Evolutionary conservation across 2,113 vertebrate species (phyloP).

Genomic region (Equus quagga): DNA sequence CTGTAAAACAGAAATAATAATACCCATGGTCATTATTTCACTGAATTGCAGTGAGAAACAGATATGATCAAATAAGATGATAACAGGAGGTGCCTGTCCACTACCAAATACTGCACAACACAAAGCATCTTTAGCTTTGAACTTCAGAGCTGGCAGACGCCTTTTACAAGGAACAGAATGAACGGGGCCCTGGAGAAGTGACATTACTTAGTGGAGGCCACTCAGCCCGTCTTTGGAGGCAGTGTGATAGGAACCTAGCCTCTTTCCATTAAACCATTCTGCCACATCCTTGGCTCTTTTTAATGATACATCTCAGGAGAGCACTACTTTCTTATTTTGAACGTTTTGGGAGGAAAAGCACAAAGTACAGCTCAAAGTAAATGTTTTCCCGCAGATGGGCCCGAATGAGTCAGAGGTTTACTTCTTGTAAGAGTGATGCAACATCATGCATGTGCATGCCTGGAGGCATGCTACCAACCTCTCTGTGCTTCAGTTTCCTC

Average conservation of each 20-base stretch:
- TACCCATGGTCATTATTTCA: not conserved
- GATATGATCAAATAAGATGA: not conserved
- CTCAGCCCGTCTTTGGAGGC: no score
- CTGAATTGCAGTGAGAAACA: not conserved
- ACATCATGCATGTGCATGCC: fast-evolving
- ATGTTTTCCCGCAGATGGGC: not conserved
- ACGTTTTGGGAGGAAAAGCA: not conserved
- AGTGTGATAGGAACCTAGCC: not conserved
- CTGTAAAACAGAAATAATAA: not conserved
- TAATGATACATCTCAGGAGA: not conserved
- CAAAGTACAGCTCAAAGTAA: not conserved
- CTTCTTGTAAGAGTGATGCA: no score
- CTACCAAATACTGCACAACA: fast-evolving
- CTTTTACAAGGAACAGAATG: not conserved
- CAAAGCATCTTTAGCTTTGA: fast-evolving
- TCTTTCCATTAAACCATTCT: not conserved
- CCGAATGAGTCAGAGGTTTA: not conserved
- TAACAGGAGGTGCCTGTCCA: fast-evolving
- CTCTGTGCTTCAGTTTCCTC: not conserved
- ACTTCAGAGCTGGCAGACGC: not conserved
- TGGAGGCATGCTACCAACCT: not conserved
- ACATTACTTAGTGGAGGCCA: not conserved
- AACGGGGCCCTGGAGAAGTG: not conserved
- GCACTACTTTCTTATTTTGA: not conserved
- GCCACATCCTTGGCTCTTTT: not conserved